Percentiles rank a stretch among this genome's conserved stretches.
phyloP scores from a whole-genome alignment of 2,113 vertebrate genomes.

The Oplegnathus fasciatus region DNA sequence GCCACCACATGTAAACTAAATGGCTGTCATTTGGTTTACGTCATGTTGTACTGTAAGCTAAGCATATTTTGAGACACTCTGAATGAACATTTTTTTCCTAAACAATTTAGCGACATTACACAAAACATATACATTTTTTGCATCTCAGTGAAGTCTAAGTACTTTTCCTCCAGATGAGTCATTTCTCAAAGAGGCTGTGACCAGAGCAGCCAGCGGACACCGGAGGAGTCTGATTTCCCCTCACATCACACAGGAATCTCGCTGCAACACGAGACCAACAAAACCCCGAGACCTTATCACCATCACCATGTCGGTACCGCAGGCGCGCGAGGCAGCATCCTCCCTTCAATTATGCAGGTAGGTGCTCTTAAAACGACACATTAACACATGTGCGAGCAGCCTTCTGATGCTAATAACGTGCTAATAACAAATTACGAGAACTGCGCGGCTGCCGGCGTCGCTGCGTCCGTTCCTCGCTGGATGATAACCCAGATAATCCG shows the following conservation, averaged over 20 bases:
- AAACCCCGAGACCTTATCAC: not conserved
- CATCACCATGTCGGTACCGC: conserved; percentile 73
- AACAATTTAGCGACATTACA: too few relatives aligned
- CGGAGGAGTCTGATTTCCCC: not conserved
- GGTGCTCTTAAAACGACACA: conserved; percentile 3
- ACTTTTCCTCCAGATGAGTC: not conserved
- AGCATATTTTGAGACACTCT: not conserved
- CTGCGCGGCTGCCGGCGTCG: conserved; percentile 11
- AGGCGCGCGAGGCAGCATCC: conserved; percentile 62
- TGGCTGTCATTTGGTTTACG: not conserved
- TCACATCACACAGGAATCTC: conserved; percentile 32
- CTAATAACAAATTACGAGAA: not conserved
- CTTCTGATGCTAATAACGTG: not conserved
- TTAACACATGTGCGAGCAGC: not conserved
- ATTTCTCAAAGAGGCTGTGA: not conserved
- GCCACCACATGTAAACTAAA: not conserved
- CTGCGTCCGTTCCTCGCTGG: not conserved
- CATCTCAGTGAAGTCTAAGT: not conserved
- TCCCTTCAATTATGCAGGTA: conserved; percentile 92
- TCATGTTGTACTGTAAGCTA: not conserved
- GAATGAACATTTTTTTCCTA: not conserved
- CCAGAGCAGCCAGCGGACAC: not conserved
- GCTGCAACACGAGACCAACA: conserved; percentile 34
- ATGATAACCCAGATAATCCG: conserved; percentile 44
- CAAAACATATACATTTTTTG: too few relatives aligned